Base-by-base conservation (phyloP, 2,797 vertebrate species). In the Onychomys leucogaster region DNA sequence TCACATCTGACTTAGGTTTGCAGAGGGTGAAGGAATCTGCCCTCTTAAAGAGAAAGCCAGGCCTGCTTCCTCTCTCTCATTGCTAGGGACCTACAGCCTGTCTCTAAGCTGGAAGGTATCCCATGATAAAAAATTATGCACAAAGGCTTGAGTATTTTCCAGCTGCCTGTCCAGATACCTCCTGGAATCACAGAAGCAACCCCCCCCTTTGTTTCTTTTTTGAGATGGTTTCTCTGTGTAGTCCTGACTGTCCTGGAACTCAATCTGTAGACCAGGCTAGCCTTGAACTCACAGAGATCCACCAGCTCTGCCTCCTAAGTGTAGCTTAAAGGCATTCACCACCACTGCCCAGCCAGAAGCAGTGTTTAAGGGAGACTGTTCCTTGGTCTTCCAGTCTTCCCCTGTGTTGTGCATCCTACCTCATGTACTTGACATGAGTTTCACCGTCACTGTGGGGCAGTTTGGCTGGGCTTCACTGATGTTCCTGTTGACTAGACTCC, bases 301-400 rank as follows among this genome's bases (percentile, higher is more conserved):
- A 2, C 69, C 69, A 4, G 9, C 19, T 37, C 69, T 37, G 19
- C 69, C 19, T 37, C 69, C n/a, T 23, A n/a, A 73, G 69, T 69
- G 34, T 6, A 8, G 34, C 1, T 10, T 71, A 23, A 71, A 71
- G n/a, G n/a, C 2, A 0, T 73, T 4, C 1, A 0, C 69, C n/a
- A 41, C 37, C 37, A 25, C 21, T 4, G 34, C 17, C 17, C 67
- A 73, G n/a, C 69, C 13, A 8, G 43, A 2, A 29, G 2, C 32
- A 17, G 4, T 37, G 6, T 69, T 17, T 37, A 41, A 6, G 19
- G 4, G 14, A 29, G 34, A 29, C 49, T 3, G 1, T 7, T 25
- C 67, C 67, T 59, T n/a, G 16, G 34, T 23, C 6, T 5, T 19
- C 37, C 11, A 34, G 32, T 41, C 37, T 11, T 32, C 32, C 49